Evolutionary conservation across 2,113 vertebrate genomes (phyloP).

Genomic region (Dascyllus trimaculatus): DNA sequence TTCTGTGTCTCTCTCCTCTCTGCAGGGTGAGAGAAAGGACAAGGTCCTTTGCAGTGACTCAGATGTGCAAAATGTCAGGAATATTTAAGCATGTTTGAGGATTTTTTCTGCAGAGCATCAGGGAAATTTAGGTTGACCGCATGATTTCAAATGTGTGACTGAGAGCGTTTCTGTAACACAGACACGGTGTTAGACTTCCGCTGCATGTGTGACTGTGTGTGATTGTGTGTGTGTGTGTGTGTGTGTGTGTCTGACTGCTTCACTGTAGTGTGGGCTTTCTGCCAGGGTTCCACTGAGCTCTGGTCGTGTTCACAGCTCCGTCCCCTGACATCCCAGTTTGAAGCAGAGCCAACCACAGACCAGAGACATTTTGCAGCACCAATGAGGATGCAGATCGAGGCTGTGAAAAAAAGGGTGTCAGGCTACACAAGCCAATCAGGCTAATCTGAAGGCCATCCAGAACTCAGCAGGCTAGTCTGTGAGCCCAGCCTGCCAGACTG

Average conservation of each 20-base stretch:
- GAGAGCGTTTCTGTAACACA: constrained; percentile 33
- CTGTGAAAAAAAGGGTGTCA: constrained; percentile 35
- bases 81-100: constrained; percentile 27
- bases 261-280: constrained; percentile 69
- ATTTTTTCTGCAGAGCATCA: constrained; percentile 24
- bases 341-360: constrained; percentile 69
- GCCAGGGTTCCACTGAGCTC: constrained; percentile 78
- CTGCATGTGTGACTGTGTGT: constrained; percentile 47
- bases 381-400: constrained; percentile 71
- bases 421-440: constrained; percentile 67
- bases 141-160: constrained; percentile 48
- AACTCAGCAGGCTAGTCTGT: constrained; percentile 75
- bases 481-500: constrained; percentile 66
- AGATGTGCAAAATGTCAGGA: constrained; percentile 52
- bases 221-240: constrained; percentile 30
- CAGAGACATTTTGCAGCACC: constrained; percentile 59
- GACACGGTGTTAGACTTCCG: constrained; percentile 48
- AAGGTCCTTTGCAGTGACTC: constrained; percentile 60
- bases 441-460: constrained; percentile 65
- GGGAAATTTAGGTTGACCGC: constrained; percentile 26
- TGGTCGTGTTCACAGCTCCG: constrained; percentile 79
- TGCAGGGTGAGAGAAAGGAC: constrained; percentile 48
- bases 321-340: constrained; percentile 74
- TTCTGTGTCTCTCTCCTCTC: constrained; percentile 15
- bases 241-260: constrained; percentile 57